Percentiles rank a stretch among this genome's conserved stretches.
phyloP scores from a whole-genome alignment of 2,797 vertebrate species.

The Hylomyscus alleni region DNA sequence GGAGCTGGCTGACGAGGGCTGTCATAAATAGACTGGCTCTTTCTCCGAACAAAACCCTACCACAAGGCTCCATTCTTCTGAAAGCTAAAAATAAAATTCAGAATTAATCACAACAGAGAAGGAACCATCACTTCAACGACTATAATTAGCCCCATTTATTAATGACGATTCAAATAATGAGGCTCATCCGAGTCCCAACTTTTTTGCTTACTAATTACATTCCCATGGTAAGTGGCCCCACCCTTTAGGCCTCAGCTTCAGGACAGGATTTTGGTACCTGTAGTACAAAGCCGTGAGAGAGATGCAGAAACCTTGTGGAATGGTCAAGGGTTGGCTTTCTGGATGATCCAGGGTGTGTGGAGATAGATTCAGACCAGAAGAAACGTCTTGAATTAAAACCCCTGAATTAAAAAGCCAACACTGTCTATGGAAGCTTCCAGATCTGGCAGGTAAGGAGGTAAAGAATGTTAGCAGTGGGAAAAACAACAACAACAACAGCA shows the following conservation, averaged over 20 bases:
- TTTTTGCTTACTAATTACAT: constrained; percentile 76
- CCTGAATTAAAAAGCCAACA: background rate
- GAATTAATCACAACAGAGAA: constrained; percentile 81
- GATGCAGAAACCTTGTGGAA: background rate
- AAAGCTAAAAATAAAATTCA: constrained; percentile 82
- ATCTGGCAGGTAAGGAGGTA: background rate
- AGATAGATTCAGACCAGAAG: background rate
- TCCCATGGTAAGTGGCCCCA: background rate
- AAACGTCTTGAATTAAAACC: background rate
- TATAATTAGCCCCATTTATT: constrained; percentile 82
- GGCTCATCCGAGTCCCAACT: constrained; percentile 39
- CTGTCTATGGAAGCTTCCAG: constrained; percentile 7
- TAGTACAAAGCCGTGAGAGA: background rate
- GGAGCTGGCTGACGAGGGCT: background rate
- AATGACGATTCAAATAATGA: constrained; percentile 74
- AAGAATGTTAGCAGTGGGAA: background rate
- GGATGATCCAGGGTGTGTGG: background rate
- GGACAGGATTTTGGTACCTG: background rate
- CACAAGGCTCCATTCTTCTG: constrained; percentile 67
- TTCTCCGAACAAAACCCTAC: constrained; percentile 62
- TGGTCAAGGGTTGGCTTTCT: background rate
- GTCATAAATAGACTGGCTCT: constrained; percentile 34
- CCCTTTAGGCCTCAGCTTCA: background rate
- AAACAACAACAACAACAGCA: background rate
- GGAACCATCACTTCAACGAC: constrained; percentile 77